Conservation (phyloP, 2,797 vertebrate genomes). For the Mus caroli region DNA sequence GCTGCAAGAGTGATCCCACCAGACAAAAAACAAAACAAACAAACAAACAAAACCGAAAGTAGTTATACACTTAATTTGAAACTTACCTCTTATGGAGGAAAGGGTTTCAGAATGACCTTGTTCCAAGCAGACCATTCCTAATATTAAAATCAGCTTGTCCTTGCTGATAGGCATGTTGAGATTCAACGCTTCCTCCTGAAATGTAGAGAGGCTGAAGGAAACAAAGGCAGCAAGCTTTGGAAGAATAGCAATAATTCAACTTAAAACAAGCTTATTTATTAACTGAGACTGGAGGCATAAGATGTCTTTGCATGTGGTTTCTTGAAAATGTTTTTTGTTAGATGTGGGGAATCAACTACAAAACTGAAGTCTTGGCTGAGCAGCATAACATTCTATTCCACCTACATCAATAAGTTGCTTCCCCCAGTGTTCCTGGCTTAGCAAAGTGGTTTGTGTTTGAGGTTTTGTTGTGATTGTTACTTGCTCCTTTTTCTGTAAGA, state of each 20-base stretch:
- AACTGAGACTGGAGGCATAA: conserved; percentile 76
- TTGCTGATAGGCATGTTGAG: conserved; percentile 77
- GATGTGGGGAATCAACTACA: conserved; percentile 26
- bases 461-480: conserved; percentile 31
- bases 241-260: conserved; percentile 64
- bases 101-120: conserved; percentile 65
- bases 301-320: conserved; percentile 77
- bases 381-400: neutral
- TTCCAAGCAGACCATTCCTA: conserved; percentile 78
- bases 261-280: conserved; percentile 86
- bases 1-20: neutral
- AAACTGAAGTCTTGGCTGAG: conserved; percentile 25
- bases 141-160: conserved; percentile 77
- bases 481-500: conserved; percentile 33
- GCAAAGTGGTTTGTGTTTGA: neutral
- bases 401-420: neutral
- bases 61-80: neutral
- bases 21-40: neutral
- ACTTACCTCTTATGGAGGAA: conserved; percentile 85
- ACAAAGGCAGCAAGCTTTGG: conserved; percentile 46
- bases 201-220: conserved; percentile 59
- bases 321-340: conserved; percentile 53
- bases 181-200: conserved; percentile 55
- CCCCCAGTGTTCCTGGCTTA: neutral
- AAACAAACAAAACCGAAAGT: neutral